Percentiles rank a stretch among this genome's conserved stretches.
These are phyloP conservation scores for Spialia ferax DNA, from an alignment of 2,888 invertebrate species.

Conservation along the genomic window DNA sequence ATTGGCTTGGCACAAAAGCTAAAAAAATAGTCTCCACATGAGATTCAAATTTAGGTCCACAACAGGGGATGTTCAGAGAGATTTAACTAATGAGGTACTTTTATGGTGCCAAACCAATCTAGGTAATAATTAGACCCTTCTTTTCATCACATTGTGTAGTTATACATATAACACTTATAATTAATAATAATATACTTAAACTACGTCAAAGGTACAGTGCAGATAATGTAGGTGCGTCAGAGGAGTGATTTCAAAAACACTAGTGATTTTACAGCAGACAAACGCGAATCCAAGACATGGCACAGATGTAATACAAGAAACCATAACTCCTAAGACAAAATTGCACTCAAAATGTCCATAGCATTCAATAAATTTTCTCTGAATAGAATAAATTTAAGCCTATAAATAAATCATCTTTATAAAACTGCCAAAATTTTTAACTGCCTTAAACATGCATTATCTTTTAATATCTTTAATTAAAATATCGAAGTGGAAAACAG, in stretches of 20 bases:
- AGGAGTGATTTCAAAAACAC: slow-evolving; percentile 44
- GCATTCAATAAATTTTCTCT: slow-evolving; percentile 49
- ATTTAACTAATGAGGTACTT: slow-evolving; percentile 48
- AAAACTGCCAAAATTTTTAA: slow-evolving; percentile 43
- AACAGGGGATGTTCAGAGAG: slow-evolving; percentile 46
- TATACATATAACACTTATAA: slow-evolving; percentile 57
- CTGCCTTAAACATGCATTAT: slow-evolving; percentile 19
- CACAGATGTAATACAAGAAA: slow-evolving; percentile 62
- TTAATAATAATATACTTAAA: slow-evolving; percentile 47
- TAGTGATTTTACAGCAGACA: slow-evolving; percentile 29
- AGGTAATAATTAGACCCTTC: slow-evolving; percentile 76
- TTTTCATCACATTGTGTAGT: slow-evolving; percentile 82
- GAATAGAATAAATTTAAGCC: slow-evolving; percentile 45
- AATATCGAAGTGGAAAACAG: slow-evolving; percentile 32
- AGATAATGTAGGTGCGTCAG: slow-evolving; percentile 37
- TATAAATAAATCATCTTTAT: slow-evolving; percentile 40
- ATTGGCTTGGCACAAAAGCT: slow-evolving; percentile 62
- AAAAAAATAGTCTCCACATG: slow-evolving; percentile 22
- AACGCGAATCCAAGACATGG: slow-evolving; percentile 63
- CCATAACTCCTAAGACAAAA: slow-evolving; percentile 55
- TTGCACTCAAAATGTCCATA: slow-evolving; percentile 59
- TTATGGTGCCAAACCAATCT: slow-evolving; percentile 72
- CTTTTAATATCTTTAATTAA: slow-evolving; percentile 36
- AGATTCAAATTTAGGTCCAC: slow-evolving; percentile 46
- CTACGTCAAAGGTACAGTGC: slow-evolving; percentile 42